Evolutionary conservation across 2,113 vertebrate species (phyloP), one percentile per base, ranked within the genome.

Genomic region (Oryzias celebensis): DNA sequence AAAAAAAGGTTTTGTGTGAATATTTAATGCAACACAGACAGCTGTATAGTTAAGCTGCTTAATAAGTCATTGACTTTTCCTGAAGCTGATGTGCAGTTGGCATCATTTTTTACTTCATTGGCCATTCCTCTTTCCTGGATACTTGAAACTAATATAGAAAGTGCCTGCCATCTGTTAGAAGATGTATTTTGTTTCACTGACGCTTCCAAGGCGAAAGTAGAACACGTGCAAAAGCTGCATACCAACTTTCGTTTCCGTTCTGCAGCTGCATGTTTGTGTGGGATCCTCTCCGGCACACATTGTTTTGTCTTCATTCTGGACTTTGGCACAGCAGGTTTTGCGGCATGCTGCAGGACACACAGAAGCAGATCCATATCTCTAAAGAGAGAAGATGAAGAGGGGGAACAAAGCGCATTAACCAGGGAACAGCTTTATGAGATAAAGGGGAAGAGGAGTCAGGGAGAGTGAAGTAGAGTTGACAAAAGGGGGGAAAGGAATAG

Each of bases 261-360:
- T 51, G 49, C 51, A 53, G 53, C 18, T 60, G 51, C 50, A 63
- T 56, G 57, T 52, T 7, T 52, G 59, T 26, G 47, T 20, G 18
- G 31, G 1, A 55, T 58, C 16, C 10, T 31, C 26, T 53, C 28
- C 22, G 15, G 14, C 7, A 12, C 22, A 10, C 36, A 46, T 52
- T 41, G 22, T 49, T 41, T 14, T 14, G 22, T n/a, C 24, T 23
- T n/a, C 18, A 53, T 55, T 41, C 55, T 12, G 3, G 18, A 70
- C 43, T 55, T 58, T 68, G 48, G 71, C 49, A 31, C 45, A 61
- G 62, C 63, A n/a, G 5, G 55, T 73, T 59, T 56, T 46, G 26
- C 58, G 58, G 17, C 58, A 52, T 5, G 68, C 71, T 59, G 73
- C 31, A 60, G 58, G 64, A 79, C 55, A 62, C 4, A n/a, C 20